Percentiles rank a stretch among this genome's conserved stretches.
phyloP scores from a whole-genome alignment of 2,888 invertebrate genomes.

The Dasypolia templi region DNA sequence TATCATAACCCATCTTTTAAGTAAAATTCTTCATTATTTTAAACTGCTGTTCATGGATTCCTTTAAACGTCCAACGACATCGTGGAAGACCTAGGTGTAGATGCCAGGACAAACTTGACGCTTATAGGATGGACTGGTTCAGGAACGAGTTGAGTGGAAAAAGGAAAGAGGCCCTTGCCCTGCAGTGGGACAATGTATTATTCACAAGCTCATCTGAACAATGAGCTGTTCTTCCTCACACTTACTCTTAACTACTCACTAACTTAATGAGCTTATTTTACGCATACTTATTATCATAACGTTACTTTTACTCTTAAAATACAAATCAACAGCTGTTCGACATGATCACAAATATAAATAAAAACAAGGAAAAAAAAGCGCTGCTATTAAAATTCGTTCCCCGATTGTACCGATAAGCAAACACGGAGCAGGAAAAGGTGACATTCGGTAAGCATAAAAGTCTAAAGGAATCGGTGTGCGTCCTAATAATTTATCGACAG shows the following conservation, averaged over 20 bases:
- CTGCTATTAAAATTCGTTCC: constrained; percentile 79
- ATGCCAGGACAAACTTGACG: no score
- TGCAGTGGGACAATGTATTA: no score
- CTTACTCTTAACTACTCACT: background rate
- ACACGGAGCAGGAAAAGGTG: constrained; percentile 85
- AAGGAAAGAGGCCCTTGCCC: no score
- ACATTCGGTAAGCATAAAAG: constrained; percentile 88
- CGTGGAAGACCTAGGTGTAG: no score
- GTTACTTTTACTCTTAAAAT: constrained; percentile 45
- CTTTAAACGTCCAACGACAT: no score
- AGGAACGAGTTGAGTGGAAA: no score
- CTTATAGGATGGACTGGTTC: no score
- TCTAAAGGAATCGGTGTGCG: constrained; percentile 84
- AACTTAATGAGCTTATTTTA: background rate
- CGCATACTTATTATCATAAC: background rate
- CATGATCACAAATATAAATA: constrained; percentile 77
- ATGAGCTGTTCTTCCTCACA: background rate
- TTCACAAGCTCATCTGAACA: background rate
- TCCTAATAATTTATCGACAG: constrained; percentile 87
- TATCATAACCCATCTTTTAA: background rate
- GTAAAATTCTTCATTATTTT: background rate
- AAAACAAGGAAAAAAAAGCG: constrained; percentile 70
- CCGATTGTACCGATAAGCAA: constrained; percentile 85
- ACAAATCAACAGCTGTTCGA: constrained; percentile 77
- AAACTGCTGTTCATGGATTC: no score